Evolutionary conservation across 2,113 vertebrate genomes (phyloP).

Genomic region (Anhinga rufa): DNA sequence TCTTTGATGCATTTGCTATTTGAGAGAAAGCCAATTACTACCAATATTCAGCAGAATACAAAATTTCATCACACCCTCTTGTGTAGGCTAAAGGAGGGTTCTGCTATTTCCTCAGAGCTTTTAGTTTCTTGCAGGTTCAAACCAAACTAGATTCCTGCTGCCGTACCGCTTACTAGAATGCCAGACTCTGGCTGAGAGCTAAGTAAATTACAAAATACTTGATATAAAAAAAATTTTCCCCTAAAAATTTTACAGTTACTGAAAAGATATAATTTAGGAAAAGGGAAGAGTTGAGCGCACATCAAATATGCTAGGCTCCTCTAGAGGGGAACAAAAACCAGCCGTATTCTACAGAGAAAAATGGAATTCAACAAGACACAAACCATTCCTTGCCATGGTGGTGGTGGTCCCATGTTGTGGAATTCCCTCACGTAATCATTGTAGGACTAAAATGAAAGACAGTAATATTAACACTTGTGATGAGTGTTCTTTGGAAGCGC

Average conservation of each 20-base stretch:
- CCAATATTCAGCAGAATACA: neutral
- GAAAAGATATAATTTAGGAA: neutral
- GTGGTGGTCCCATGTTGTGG: slow-evolving; percentile 93
- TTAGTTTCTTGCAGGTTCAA: neutral
- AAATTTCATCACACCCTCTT: neutral
- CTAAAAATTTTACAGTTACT: neutral
- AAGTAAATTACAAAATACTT: neutral
- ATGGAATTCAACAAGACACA: slow-evolving; percentile 58
- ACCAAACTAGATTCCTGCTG: neutral
- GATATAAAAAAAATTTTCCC: neutral
- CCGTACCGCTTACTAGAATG: neutral
- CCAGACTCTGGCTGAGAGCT: neutral
- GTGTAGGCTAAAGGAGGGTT: neutral
- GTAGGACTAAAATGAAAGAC: slow-evolving; percentile 86
- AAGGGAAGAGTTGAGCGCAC: neutral
- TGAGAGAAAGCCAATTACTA: neutral
- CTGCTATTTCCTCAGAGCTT: neutral
- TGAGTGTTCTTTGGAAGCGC: neutral
- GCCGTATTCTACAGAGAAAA: neutral
- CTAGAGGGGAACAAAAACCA: neutral
- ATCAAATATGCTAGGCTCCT: neutral
- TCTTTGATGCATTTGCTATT: neutral
- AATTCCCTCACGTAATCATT: slow-evolving; percentile 99
- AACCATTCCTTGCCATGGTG: slow-evolving; percentile 98
- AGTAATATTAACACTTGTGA: slow-evolving; percentile 46